Conservation (phyloP, 1,140 invertebrate species). For the Apis dorsata region DNA sequence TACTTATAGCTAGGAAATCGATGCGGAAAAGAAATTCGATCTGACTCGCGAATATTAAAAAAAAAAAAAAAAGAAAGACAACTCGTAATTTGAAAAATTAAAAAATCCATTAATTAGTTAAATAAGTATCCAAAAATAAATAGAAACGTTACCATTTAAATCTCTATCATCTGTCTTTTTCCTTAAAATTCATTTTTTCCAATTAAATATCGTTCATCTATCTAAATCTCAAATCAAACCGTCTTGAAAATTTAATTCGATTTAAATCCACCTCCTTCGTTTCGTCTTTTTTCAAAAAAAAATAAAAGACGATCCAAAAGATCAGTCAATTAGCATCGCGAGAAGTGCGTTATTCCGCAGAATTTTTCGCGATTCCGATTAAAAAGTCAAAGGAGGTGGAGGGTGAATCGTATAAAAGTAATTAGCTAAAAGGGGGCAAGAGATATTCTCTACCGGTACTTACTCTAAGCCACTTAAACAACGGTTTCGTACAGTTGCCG, state of each 20-base stretch:
- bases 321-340: not conserved
- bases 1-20: not conserved
- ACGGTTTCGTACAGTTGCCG: conserved; percentile 51
- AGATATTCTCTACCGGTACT: conserved; percentile 54
- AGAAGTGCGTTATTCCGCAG: not conserved
- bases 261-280: not conserved
- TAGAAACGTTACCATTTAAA: too few relatives aligned
- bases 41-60: not conserved
- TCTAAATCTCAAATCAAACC: too few relatives aligned
- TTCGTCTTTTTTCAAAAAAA: not conserved
- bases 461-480: conserved; percentile 67
- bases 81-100: too few relatives aligned
- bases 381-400: not conserved
- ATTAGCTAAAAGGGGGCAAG: conserved; percentile 50
- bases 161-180: too few relatives aligned
- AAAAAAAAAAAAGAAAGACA: too few relatives aligned
- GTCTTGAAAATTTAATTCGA: not conserved
- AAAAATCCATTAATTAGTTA: too few relatives aligned
- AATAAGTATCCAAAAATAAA: too few relatives aligned
- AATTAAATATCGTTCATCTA: too few relatives aligned
- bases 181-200: too few relatives aligned
- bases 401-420: conserved; percentile 25
- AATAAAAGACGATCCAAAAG: not conserved
- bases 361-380: conserved; percentile 19
- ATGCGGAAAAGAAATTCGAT: not conserved